These are phyloP conservation scores for Rhinoderma darwinii DNA, from an alignment of 2,113 vertebrate genomes.

Conservation along the genomic window DNA sequence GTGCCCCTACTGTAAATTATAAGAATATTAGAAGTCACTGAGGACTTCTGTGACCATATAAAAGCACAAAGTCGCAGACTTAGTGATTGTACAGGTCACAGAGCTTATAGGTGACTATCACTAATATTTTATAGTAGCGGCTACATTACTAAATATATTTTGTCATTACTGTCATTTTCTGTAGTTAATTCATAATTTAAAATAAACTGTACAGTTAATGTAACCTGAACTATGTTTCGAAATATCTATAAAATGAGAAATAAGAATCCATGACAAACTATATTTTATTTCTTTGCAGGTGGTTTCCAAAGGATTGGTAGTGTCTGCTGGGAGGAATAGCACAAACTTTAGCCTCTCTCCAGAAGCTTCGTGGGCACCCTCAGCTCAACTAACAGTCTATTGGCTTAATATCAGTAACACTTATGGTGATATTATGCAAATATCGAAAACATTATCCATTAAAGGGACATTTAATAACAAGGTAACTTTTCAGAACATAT, in stretches of 20 bases:
- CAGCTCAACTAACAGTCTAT: constrained; percentile 69
- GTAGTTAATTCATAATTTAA: neutral
- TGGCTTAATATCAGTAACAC: constrained; percentile 60
- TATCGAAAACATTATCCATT: constrained; percentile 60
- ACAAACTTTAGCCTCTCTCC: constrained; percentile 65
- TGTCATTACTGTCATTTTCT: neutral
- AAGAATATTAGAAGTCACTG: no score
- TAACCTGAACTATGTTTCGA: neutral
- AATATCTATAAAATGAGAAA: neutral
- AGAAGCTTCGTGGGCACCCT: constrained; percentile 69
- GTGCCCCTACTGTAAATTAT: no score
- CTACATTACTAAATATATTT: no score
- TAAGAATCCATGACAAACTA: neutral
- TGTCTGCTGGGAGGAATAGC: constrained; percentile 65
- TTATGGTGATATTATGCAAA: constrained; percentile 68
- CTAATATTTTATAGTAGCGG: no score
- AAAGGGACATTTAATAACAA: constrained; percentile 40
- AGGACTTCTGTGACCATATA: no score
- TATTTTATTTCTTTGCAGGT: constrained; percentile 66
- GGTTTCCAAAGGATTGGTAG: constrained; percentile 65
- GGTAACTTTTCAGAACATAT: neutral
- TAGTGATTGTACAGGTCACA: no score
- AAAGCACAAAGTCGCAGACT: no score
- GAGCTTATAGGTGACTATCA: no score
- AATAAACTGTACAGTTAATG: neutral